Percentiles rank a stretch among this genome's conserved stretches.
Evolutionary conservation across 2,888 invertebrate species (phyloP).

Genomic region (Eutolmus rufibarbis): DNA sequence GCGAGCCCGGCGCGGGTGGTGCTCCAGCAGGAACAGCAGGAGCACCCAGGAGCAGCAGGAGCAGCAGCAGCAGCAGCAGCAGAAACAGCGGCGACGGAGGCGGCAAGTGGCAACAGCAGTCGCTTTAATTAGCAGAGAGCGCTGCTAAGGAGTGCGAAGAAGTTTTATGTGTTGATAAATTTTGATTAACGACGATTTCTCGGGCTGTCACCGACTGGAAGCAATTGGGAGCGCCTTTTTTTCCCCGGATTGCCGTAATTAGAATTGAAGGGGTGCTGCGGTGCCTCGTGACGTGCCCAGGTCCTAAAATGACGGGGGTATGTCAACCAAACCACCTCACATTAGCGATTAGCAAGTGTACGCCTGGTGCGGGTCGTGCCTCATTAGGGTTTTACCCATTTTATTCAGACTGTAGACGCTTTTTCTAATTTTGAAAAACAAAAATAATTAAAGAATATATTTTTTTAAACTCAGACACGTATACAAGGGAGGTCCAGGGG

Average conservation of each 20-base stretch:
- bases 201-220: conserved; percentile 47
- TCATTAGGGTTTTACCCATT: neutral
- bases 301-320: neutral
- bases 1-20: conserved; percentile 36
- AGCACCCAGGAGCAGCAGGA: conserved; percentile 55
- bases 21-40: conserved; percentile 56
- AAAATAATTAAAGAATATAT: too few relatives aligned
- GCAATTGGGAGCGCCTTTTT: conserved; percentile 36
- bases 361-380: neutral
- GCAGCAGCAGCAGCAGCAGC: conserved; percentile 51
- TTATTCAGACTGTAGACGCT: neutral
- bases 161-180: conserved; percentile 49
- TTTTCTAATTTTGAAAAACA: neutral
- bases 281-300: neutral
- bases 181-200: conserved; percentile 49
- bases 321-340: neutral
- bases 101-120: conserved; percentile 36
- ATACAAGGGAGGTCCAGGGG: too few relatives aligned
- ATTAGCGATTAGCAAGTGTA: neutral
- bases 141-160: conserved; percentile 43
- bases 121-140: conserved; percentile 40
- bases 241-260: conserved; percentile 39
- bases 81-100: conserved; percentile 53
- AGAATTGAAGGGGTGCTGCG: conserved; percentile 18
- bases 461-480: too few relatives aligned